Conservation (phyloP, 1,140 invertebrate species). For the Carcinoscorpius rotundicauda region DNA sequence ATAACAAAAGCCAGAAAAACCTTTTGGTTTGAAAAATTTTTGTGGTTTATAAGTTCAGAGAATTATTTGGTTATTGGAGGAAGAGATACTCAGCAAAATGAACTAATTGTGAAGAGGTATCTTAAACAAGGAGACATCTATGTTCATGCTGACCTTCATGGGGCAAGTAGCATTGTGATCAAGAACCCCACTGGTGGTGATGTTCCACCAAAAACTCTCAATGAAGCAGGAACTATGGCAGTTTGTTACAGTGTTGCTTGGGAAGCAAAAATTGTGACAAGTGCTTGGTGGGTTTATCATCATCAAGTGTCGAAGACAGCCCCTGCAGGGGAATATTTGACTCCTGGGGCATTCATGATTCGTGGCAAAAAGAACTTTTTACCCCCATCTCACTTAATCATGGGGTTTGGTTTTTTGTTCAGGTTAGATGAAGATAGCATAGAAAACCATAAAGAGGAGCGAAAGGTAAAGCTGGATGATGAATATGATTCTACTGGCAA, state of each 20-base stretch:
- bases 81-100: conserved; percentile 95
- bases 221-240: conserved; percentile 94
- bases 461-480: conserved; percentile 27
- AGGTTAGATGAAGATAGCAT: conserved; percentile 49
- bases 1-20: conserved; percentile 86
- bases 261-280: conserved; percentile 90
- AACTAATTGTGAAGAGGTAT: conserved; percentile 90
- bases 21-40: conserved; percentile 92
- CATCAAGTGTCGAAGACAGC: conserved; percentile 90
- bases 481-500: conserved; percentile 3
- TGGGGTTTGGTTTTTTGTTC: conserved; percentile 91
- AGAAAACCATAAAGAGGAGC: conserved; percentile 34
- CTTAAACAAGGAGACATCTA: conserved; percentile 63
- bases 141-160: conserved; percentile 88
- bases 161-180: conserved; percentile 86
- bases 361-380: conserved; percentile 96
- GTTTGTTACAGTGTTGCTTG: conserved; percentile 93
- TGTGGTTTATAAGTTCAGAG: conserved; percentile 98
- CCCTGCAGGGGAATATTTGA: conserved; percentile 90
- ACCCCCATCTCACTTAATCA: conserved; percentile 74
- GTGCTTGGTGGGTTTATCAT: conserved; percentile 92
- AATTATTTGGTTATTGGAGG: conserved; percentile 95
- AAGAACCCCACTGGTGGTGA: conserved; percentile 61
- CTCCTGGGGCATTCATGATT: conserved; percentile 96
- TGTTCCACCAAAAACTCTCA: conserved; percentile 83